Evolutionary conservation across 2,113 vertebrate genomes (phyloP).

Genomic region (Romanogobio albipinnatus): DNA sequence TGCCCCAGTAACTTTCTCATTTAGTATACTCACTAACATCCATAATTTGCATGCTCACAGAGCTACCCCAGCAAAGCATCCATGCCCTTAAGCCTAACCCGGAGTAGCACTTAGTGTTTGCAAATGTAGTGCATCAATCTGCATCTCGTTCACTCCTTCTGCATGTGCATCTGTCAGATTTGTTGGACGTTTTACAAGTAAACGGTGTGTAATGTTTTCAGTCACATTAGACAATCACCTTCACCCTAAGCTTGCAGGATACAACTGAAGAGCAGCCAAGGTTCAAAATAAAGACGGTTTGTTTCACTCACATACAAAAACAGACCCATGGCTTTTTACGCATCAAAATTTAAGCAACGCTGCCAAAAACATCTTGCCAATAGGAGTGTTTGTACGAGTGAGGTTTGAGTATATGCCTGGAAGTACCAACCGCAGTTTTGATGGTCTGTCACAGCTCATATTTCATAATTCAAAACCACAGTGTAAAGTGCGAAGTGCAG

Average conservation of each 20-base stretch:
- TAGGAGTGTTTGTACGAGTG: slow-evolving; percentile 48
- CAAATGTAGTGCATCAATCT: slow-evolving; percentile 14
- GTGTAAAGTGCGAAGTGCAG: slow-evolving; percentile 23
- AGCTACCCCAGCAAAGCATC: slow-evolving; percentile 36
- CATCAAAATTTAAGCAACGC: slow-evolving; percentile 66
- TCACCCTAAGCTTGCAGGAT: slow-evolving; percentile 7
- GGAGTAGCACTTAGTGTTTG: slow-evolving; percentile 27
- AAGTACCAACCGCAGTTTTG: slow-evolving; percentile 41
- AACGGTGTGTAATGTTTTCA: slow-evolving; percentile 18
- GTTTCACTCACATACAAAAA: slow-evolving; percentile 32
- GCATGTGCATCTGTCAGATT: not conserved
- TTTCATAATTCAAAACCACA: slow-evolving; percentile 52
- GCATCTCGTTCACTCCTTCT: slow-evolving; percentile 6
- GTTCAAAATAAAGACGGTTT: not conserved
- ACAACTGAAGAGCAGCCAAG: slow-evolving; percentile 4
- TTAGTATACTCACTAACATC: slow-evolving; percentile 29
- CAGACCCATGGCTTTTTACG: slow-evolving; percentile 51
- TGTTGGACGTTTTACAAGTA: slow-evolving; percentile 17
- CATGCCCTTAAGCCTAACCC: slow-evolving; percentile 39
- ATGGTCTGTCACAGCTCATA: slow-evolving; percentile 49
- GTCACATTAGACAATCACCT: slow-evolving; percentile 5
- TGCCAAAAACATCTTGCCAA: slow-evolving; percentile 50
- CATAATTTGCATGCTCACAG: slow-evolving; percentile 45
- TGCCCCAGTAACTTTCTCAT: slow-evolving; percentile 41
- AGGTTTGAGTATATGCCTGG: slow-evolving; percentile 42